Conservation (phyloP, 2,888 invertebrate species). For the Tetragonula carbonaria region DNA sequence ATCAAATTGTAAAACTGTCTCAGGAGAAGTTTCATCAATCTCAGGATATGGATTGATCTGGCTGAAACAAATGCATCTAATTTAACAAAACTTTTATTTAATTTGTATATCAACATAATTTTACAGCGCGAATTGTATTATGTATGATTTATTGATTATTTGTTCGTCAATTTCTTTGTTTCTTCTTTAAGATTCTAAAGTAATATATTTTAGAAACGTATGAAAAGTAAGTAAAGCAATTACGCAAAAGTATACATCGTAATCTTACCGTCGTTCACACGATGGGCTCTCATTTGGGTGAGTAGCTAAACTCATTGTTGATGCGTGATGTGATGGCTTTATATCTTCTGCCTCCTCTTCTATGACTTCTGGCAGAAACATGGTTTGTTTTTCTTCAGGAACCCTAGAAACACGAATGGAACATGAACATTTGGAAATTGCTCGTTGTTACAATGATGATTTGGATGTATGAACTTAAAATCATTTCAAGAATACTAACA, state of each 20-base stretch:
- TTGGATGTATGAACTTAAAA: not conserved
- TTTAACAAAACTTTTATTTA: slow-evolving; percentile 69
- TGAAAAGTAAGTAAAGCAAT: not conserved
- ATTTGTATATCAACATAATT: not conserved
- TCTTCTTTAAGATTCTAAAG: not conserved
- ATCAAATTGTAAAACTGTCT: slow-evolving; percentile 81
- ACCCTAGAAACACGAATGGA: slow-evolving; percentile 79
- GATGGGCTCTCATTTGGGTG: slow-evolving; percentile 74
- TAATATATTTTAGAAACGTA: not conserved
- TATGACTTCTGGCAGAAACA: slow-evolving; percentile 85
- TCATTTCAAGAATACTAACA: slow-evolving; percentile 81
- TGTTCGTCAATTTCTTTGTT: not conserved
- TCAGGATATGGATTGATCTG: slow-evolving; percentile 81
- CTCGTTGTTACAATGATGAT: not conserved
- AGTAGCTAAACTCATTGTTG: slow-evolving; percentile 74
- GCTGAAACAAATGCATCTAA: slow-evolving; percentile 82
- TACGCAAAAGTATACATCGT: not conserved
- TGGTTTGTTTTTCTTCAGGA: slow-evolving; percentile 85
- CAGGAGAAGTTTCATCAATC: slow-evolving; percentile 76
- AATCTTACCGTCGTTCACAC: slow-evolving; percentile 77
- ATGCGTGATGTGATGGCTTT: slow-evolving; percentile 74
- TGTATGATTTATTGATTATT: not conserved
- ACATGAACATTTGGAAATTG: not conserved
- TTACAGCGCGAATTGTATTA: not conserved
- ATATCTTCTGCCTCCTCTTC: slow-evolving; percentile 84